Evolutionary conservation across 1,140 invertebrate species (phyloP).

Genomic region (Ceratoteleas bidentatus): DNA sequence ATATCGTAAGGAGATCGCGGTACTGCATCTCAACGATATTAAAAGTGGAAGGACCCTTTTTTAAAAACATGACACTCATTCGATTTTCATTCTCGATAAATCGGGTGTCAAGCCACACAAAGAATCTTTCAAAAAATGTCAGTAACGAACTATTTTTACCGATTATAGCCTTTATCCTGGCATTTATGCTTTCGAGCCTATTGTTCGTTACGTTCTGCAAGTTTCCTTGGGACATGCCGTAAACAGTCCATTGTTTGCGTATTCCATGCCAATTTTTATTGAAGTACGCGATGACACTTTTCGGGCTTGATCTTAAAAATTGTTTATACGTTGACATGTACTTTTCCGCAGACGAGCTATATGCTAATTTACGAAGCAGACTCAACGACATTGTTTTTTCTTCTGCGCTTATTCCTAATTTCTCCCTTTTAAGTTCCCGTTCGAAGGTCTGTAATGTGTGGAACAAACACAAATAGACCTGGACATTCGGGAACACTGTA

Average conservation of each 20-base stretch:
- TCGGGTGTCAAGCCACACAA: conserved; percentile 2
- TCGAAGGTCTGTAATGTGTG: too few relatives aligned
- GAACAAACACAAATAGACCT: too few relatives aligned
- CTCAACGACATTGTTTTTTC: too few relatives aligned
- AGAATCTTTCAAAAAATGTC: conserved; percentile 18
- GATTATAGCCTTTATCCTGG: conserved; percentile 27
- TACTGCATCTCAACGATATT: too few relatives aligned
- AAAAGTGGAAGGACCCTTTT: neutral
- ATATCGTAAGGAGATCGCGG: neutral
- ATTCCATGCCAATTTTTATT: too few relatives aligned
- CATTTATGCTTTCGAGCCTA: conserved; percentile 22
- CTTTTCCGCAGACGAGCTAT: too few relatives aligned
- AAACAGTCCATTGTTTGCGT: neutral
- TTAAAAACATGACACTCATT: conserved; percentile 5
- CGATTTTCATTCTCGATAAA: neutral
- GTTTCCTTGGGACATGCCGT: neutral
- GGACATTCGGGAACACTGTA: conserved; percentile 7
- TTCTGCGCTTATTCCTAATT: too few relatives aligned
- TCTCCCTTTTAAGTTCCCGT: too few relatives aligned
- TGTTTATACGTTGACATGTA: too few relatives aligned
- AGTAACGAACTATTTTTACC: conserved; percentile 14
- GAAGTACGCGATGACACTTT: too few relatives aligned
- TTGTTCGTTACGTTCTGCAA: neutral
- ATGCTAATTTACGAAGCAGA: too few relatives aligned
- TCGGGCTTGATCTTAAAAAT: too few relatives aligned